Percentiles rank a stretch among this genome's conserved stretches.
phyloP scores from a whole-genome alignment of 2,888 invertebrate genomes.

The Eilema depressum region DNA sequence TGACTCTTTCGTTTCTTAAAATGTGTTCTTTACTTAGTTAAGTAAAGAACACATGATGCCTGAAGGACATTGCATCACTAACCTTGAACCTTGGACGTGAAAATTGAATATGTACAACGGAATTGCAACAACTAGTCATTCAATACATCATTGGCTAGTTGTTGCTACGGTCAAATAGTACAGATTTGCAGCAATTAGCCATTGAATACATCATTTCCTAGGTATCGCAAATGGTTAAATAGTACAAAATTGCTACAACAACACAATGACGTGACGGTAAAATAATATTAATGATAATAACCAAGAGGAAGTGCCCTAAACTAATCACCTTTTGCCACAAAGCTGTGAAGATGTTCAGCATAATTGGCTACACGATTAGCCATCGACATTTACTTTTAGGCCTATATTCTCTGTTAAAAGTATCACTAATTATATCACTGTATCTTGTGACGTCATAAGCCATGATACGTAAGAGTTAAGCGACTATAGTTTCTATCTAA shows the following conservation, averaged over 20 bases:
- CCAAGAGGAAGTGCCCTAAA: not conserved
- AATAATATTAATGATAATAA: not conserved
- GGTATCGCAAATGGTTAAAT: no score
- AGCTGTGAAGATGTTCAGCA: not conserved
- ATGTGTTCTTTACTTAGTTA: not conserved
- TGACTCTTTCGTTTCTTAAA: not conserved
- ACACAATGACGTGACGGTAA: no score
- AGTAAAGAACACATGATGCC: no score
- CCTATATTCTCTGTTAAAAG: no score
- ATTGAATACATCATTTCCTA: not conserved
- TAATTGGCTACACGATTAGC: no score
- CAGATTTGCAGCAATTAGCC: not conserved
- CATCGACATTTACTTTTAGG: no score
- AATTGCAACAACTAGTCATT: no score
- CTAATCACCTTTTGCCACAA: not conserved
- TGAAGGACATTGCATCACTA: not conserved
- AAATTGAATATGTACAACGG: no score
- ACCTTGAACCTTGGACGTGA: not conserved
- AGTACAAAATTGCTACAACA: no score
- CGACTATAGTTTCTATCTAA: no score
- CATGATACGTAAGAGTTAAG: no score
- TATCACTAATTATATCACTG: not conserved
- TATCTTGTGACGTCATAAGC: not conserved
- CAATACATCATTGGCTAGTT: no score
- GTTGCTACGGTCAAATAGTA: not conserved